Evolutionary conservation across 2,888 invertebrate genomes (phyloP), one percentile per base, ranked within the genome.

Genomic region (Himalopsyche anomala): DNA sequence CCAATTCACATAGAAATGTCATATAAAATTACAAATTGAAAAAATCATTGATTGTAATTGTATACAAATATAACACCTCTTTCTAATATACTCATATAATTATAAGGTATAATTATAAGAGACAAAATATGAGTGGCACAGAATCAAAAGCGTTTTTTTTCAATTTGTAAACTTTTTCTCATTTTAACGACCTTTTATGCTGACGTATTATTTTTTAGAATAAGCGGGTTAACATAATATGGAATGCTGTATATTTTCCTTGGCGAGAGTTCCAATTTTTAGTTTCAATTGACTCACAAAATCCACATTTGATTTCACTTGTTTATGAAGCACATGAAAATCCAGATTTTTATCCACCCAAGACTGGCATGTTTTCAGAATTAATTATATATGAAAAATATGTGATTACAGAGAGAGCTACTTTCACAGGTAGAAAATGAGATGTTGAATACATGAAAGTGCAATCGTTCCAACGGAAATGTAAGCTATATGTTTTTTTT

Each of bases 241-340:
- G 87, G 87, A 87, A 87, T 87, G 87, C 87, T 87, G 87, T 82
- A 87, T 87, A 81, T 84, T 80, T 55, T 74, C 38, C 19, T 74
- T 38, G 36, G 74, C 38, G 5, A 36, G 74, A 38, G 74, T 74
- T 74, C 74, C 74, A 74, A 38, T 15, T 74, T 74, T 36, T 36
- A 74, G 38, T 74, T 74, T 74, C 74, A 36, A 38, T 74, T 74
- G 74, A 74, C 74, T 74, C 74, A 74, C 74, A 74, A 38, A 36
- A 28, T 36, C 28, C 74, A 74, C 74, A 74, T 74, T 74, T 74
- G 38, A 74, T 74, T 15, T 74, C 74, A 74, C 38, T 36, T 36
- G 74, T 74, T 74, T 69, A 19, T 36, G 28, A 69, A 69, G 4
- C 36, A 69, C 69, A 19, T 69, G 69, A 69, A 74, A 4, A 74